These are phyloP conservation scores for Argyrosomus japonicus DNA, from an alignment of 2,113 vertebrate species.

Conservation along the genomic window DNA sequence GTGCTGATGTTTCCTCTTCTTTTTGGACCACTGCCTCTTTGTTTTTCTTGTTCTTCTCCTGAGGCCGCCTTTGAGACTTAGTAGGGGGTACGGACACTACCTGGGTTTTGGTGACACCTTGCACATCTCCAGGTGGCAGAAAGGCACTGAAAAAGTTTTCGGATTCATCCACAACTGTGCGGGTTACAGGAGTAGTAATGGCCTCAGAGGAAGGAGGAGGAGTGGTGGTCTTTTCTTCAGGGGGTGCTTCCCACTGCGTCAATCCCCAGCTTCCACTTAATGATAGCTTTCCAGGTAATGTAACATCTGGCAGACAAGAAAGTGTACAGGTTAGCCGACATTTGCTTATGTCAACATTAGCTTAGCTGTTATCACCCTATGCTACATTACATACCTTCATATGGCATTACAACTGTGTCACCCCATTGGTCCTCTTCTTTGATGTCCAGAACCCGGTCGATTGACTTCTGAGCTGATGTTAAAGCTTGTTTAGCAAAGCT, in stretches of 20 bases:
- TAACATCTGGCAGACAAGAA: conserved; percentile 67
- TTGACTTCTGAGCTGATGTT: conserved; percentile 97
- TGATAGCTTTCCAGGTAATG: conserved; percentile 83
- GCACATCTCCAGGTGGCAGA: conserved; percentile 86
- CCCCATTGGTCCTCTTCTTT: conserved; percentile 94
- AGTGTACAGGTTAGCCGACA: not conserved
- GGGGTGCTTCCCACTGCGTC: conserved; percentile 91
- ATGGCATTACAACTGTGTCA: conserved; percentile 83
- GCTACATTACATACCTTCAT: conserved; percentile 82
- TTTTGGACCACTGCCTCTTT: conserved; percentile 39
- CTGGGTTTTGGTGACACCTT: conserved; percentile 82
- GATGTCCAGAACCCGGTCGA: conserved; percentile 97
- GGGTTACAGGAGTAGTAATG: conserved; percentile 96
- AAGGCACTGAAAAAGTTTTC: conserved; percentile 98
- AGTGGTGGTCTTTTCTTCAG: conserved; percentile 81
- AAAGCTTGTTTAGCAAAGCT: conserved; percentile 98
- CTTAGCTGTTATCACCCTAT: not conserved
- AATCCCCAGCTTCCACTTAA: conserved; percentile 94
- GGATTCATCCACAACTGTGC: conserved; percentile 95
- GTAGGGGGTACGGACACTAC: conserved; percentile 95
- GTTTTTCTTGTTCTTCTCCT: conserved; percentile 83
- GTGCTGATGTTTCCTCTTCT: conserved; percentile 43
- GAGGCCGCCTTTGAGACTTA: conserved; percentile 88
- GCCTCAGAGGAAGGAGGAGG: conserved; percentile 87
- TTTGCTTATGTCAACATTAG: not conserved